Percentiles rank a stretch among this genome's conserved stretches.
Conservation (phyloP, 2,888 invertebrate genomes). For the Pachliopta kotzebuea region DNA sequence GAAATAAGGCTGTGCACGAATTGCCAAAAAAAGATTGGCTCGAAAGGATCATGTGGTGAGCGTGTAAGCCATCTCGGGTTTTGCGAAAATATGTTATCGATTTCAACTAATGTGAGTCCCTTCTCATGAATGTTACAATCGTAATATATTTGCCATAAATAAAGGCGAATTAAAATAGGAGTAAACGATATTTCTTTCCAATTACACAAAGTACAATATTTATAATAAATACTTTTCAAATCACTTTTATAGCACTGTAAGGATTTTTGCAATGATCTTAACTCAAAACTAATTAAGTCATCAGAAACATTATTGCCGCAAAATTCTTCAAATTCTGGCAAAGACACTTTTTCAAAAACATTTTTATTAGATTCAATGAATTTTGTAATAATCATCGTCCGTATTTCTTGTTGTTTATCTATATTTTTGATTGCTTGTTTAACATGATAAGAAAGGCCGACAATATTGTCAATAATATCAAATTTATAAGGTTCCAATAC, state of each 20-base stretch:
- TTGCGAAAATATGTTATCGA: conserved; percentile 70
- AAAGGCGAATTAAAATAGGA: conserved; percentile 73
- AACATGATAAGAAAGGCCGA: conserved; percentile 70
- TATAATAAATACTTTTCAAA: conserved; percentile 73
- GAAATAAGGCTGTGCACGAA: conserved; percentile 79
- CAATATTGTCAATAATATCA: conserved; percentile 57
- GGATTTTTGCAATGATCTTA: conserved; percentile 64
- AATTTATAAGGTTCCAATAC: conserved; percentile 47
- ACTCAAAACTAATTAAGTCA: conserved; percentile 63
- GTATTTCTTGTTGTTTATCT: conserved; percentile 52
- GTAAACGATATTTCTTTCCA: conserved; percentile 55
- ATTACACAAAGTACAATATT: conserved; percentile 74
- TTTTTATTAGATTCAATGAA: conserved; percentile 55
- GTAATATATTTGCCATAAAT: conserved; percentile 82
- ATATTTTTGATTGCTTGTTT: conserved; percentile 59
- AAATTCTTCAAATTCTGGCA: conserved; percentile 20
- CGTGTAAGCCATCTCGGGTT: conserved; percentile 71
- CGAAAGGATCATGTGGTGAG: conserved; percentile 77
- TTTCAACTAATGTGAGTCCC: conserved; percentile 72
- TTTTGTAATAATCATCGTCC: conserved; percentile 49
- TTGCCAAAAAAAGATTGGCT: conserved; percentile 82
- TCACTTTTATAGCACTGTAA: conserved; percentile 68
- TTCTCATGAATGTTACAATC: conserved; percentile 77
- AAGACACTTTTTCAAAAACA: conserved; percentile 32
- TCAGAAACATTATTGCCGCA: conserved; percentile 36